A percentile compares a stretch with the other conserved stretches of the same genome.
Conservation (phyloP, 92 coral and sea anemone species). For the Umimayanthus kanabou region DNA sequence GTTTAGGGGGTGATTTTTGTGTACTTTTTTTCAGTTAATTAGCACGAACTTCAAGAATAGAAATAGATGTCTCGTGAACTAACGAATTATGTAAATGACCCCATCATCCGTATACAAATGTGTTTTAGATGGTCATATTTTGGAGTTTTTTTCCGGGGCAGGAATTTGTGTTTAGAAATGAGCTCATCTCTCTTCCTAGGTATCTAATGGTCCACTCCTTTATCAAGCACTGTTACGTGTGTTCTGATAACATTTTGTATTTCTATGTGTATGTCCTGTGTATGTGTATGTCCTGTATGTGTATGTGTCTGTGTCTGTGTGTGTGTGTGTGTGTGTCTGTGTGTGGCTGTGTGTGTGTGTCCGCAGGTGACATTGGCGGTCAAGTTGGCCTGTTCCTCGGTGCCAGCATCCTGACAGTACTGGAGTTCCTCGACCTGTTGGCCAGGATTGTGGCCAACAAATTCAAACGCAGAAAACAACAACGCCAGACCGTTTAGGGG, state of each 20-base stretch:
- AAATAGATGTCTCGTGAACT: no score
- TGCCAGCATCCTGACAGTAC: conserved; percentile 91
- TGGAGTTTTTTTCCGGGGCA: no score
- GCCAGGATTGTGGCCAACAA: conserved; percentile 85
- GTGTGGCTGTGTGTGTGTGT: neutral
- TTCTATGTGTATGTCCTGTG: neutral
- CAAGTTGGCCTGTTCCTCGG: conserved; percentile 96
- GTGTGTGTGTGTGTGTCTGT: neutral
- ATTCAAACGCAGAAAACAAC: conserved; percentile 60
- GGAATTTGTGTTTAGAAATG: no score
- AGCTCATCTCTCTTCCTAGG: no score
- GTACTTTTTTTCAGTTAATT: no score
- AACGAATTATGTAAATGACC: no score
- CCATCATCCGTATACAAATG: no score
- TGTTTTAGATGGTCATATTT: no score
- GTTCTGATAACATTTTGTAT: neutral
- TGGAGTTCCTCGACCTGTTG: conserved; percentile 87
- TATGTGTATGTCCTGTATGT: neutral
- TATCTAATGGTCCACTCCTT: no score
- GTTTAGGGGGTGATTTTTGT: no score
- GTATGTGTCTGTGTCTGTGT: neutral
- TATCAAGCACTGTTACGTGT: no score
- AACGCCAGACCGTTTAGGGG: conserved; percentile 46
- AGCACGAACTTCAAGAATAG: no score
- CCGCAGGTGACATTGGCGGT: conserved; percentile 96